These are phyloP conservation scores for Agriotes lineatus DNA, from an alignment of 2,888 invertebrate genomes.

Conservation along the genomic window DNA sequence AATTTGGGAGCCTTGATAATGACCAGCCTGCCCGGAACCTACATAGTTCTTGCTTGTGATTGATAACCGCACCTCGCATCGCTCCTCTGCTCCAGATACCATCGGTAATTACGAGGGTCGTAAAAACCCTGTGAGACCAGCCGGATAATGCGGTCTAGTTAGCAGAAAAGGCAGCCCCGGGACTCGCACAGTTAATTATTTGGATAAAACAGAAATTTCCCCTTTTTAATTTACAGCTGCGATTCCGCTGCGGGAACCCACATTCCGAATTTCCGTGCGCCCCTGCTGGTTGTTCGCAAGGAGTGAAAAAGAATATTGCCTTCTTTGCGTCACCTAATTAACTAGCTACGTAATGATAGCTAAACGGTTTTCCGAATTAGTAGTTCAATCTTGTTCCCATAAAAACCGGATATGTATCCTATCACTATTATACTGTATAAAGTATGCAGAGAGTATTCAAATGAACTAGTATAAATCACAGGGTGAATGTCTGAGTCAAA, in stretches of 20 bases:
- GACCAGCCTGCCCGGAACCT: constrained; percentile 24
- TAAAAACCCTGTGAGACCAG: constrained; percentile 43
- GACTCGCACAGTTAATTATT: constrained; percentile 44
- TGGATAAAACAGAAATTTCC: constrained; percentile 44
- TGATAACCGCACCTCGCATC: constrained; percentile 36
- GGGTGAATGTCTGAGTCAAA: too few species aligned
- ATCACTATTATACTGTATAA: too few species aligned
- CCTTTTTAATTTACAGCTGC: constrained; percentile 42
- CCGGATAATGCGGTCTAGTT: constrained; percentile 45
- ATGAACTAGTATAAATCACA: too few species aligned
- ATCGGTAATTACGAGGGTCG: constrained; percentile 45
- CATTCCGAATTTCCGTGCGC: constrained; percentile 20
- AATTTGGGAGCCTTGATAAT: constrained; percentile 25
- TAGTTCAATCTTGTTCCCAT: too few species aligned
- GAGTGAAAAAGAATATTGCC: too few species aligned
- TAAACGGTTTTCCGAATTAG: too few species aligned
- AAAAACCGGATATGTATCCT: too few species aligned
- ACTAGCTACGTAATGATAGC: too few species aligned
- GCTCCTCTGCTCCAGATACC: constrained; percentile 37
- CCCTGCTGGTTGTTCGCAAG: background rate
- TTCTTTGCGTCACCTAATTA: too few species aligned
- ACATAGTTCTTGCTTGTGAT: constrained; percentile 37
- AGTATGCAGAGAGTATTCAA: too few species aligned
- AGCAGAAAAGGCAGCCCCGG: constrained; percentile 44
- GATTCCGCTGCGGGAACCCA: constrained; percentile 20